Evolutionary conservation across 2,113 vertebrate genomes (phyloP), one percentile per base, ranked within the genome.

Genomic region (Phaetusa simplex): DNA sequence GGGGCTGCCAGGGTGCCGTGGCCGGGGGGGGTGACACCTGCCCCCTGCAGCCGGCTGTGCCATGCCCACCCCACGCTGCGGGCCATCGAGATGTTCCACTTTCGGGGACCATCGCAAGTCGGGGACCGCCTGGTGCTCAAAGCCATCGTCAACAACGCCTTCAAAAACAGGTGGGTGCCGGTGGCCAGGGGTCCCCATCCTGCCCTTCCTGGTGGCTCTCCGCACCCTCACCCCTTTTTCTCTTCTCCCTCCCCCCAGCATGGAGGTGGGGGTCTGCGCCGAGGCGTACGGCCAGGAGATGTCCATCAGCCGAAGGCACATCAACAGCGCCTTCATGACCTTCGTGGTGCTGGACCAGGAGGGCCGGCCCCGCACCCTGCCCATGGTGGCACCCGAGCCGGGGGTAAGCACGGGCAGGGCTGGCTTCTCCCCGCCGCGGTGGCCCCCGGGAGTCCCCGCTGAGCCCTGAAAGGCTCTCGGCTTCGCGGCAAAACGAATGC

Each of bases 311-410:
- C 93, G 97, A 42, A 96, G 99, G 13, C 99, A 99, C 94, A 99
- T 99, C 98, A 99, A 99, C 97, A 99, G 99, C 4, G 99, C 99
- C 80, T 99, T 99, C 97, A 99, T 99, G 99, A 99, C 98, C 89
- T 99, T 99, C 6, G 98, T 99, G 94, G 99, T 99, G 87, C 96
- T 99, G 95, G 98, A 99, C 59, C 91, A 96, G 71, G 98, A 99
- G 34, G 98, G 98, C 19, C 99, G 97, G 88, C 98, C 98, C 53
- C 40, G 97, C 94, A 97, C 89, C 9, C 92, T 99, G 86, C 99
- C 99, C 17, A 97, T 98, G 95, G 97, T 99, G 96, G 98, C 97
- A 96, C 99, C 99, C 0, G 99, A 99, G 94, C 98, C 98, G 1
- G 98, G 99, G 98, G 99, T 99, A 97, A 97, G 98, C 82, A 53